A percentile compares a stretch with the other conserved stretches of the same genome.
Evolutionary conservation across 2,888 invertebrate genomes (phyloP).

Genomic region (Allolobophora icterica): DNA sequence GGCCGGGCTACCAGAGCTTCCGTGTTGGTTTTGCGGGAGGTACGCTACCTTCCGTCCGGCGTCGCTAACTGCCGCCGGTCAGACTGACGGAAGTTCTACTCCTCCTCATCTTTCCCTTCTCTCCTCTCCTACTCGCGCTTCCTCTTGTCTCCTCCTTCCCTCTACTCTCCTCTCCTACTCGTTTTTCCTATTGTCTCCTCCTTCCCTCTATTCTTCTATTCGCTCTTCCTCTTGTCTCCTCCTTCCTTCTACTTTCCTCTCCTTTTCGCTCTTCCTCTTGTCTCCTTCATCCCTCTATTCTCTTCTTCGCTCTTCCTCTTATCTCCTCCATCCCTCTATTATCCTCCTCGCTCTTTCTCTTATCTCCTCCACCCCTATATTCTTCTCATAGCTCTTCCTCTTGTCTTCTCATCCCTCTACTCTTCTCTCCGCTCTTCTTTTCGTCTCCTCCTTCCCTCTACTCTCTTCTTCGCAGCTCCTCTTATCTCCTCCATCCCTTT

Average conservation of each 20-base stretch:
- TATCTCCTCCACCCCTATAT: not conserved
- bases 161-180: too few relatives aligned
- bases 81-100: not conserved
- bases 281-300: not conserved
- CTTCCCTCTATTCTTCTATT: too few relatives aligned
- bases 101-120: not conserved
- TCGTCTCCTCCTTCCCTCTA: too few relatives aligned
- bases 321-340: not conserved
- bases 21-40: conserved; percentile 5
- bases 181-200: not conserved
- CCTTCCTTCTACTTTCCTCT: too few relatives aligned
- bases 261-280: too few relatives aligned
- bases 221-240: too few relatives aligned
- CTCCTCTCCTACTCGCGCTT: not conserved
- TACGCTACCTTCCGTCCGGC: not conserved
- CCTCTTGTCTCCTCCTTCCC: not conserved
- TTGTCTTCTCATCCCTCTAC: too few relatives aligned
- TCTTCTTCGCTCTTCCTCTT: not conserved
- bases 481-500: too few relatives aligned
- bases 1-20: not conserved
- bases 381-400: too few relatives aligned
- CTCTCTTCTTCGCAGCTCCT: too few relatives aligned
- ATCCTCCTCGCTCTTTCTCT: not conserved
- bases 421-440: too few relatives aligned
- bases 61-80: conserved; percentile 12